These are phyloP conservation scores for Ischnura elegans DNA, from an alignment of 2,888 invertebrate genomes.

Conservation along the genomic window DNA sequence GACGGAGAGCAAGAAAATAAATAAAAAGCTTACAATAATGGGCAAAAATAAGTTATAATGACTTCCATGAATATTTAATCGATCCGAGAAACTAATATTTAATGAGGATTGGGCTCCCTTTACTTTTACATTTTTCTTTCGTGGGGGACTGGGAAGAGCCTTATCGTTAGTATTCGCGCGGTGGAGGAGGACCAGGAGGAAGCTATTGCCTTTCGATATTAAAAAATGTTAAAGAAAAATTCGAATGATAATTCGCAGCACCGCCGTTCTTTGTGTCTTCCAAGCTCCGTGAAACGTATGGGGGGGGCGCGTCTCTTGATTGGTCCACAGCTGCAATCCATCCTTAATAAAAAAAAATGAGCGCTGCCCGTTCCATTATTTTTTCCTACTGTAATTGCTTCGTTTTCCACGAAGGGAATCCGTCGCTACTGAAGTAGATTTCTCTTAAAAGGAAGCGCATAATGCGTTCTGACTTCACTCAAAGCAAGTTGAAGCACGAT, in stretches of 20 bases:
- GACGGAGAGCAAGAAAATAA: neutral
- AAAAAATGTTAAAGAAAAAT: neutral
- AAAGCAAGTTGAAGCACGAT: no score
- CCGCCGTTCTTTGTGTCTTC: neutral
- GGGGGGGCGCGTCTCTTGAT: neutral
- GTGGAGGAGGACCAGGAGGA: neutral
- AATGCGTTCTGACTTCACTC: no score
- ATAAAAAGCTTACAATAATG: conserved; percentile 15
- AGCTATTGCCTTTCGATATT: no score
- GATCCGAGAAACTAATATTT: conserved; percentile 4
- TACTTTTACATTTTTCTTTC: neutral
- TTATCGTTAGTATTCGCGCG: neutral
- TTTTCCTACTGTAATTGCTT: no score
- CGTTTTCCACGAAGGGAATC: no score
- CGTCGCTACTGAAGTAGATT: no score
- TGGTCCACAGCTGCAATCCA: neutral
- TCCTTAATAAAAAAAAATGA: neutral
- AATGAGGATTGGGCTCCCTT: conserved; percentile 11
- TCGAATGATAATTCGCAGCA: neutral
- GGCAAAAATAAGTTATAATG: conserved; percentile 24
- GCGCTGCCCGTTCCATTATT: neutral
- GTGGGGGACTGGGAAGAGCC: neutral
- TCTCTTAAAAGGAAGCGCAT: no score
- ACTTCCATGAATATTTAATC: conserved; percentile 42
- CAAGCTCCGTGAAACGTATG: neutral